Percentiles rank a stretch among this genome's conserved stretches.
Conservation (phyloP, 2,888 invertebrate genomes). For the Agriopis marginaria region DNA sequence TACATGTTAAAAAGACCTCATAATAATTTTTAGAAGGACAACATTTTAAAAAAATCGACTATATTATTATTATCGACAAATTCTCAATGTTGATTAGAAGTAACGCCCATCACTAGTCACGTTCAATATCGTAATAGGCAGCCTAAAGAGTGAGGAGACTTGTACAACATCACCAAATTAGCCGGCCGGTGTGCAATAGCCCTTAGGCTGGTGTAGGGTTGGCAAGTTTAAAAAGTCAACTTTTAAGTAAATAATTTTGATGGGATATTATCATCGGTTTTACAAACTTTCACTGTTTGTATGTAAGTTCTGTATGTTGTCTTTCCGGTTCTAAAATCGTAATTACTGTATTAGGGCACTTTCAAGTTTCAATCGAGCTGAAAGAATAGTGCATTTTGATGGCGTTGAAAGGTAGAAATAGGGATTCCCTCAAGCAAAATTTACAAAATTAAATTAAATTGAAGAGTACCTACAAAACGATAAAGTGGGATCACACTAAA, state of each 20-base stretch:
- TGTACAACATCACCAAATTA: slow-evolving; percentile 86
- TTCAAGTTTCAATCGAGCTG: too few relatives aligned
- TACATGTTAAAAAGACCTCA: too few relatives aligned
- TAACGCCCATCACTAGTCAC: slow-evolving; percentile 57
- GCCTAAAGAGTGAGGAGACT: slow-evolving; percentile 84
- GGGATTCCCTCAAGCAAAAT: too few relatives aligned
- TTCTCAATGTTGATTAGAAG: slow-evolving; percentile 47
- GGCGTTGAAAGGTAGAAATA: too few relatives aligned
- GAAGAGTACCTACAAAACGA: too few relatives aligned
- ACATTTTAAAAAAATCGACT: too few relatives aligned
- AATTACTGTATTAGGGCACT: too few relatives aligned
- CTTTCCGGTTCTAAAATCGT: background rate
- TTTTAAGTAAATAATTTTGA: background rate
- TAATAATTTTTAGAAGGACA: too few relatives aligned
- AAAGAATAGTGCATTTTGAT: too few relatives aligned
- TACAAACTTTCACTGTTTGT: background rate
- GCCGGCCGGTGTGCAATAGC: slow-evolving; percentile 79
- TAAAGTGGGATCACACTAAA: too few relatives aligned
- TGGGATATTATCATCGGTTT: background rate
- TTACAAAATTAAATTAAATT: too few relatives aligned
- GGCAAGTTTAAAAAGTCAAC: slow-evolving; percentile 43
- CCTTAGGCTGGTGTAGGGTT: slow-evolving; percentile 75
- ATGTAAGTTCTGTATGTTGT: too few relatives aligned
- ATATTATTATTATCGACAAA: slow-evolving; percentile 24
- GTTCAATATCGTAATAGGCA: slow-evolving; percentile 84